Percentiles rank a stretch among this genome's conserved stretches.
Evolutionary conservation across 2,888 invertebrate species (phyloP).

Genomic region (Thalpophila matura): DNA sequence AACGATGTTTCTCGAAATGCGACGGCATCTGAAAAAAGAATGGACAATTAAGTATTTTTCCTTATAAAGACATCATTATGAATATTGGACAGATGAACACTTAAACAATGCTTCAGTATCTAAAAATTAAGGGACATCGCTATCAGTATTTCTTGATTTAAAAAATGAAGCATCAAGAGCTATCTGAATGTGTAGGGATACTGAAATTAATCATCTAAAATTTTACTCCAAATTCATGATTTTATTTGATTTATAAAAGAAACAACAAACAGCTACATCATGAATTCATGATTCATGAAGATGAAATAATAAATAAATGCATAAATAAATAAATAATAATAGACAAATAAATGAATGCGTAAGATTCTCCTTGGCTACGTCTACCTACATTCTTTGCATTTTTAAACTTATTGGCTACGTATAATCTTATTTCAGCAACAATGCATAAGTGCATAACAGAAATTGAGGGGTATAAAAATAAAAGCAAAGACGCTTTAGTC

Average conservation of each 20-base stretch:
- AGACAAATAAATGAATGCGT: no score
- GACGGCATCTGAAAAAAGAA: slow-evolving; percentile 74
- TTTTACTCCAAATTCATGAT: neutral
- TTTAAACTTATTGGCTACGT: neutral
- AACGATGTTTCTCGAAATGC: slow-evolving; percentile 67
- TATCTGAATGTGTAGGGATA: neutral
- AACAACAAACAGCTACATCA: no score
- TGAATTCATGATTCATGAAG: no score
- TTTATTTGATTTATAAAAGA: no score
- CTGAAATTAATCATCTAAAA: neutral
- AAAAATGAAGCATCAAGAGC: no score
- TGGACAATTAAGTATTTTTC: slow-evolving; percentile 47
- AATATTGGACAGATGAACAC: slow-evolving; percentile 16
- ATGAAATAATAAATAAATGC: no score
- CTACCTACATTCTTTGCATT: neutral
- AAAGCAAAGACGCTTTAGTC: no score
- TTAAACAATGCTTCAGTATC: neutral
- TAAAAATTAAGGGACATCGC: neutral
- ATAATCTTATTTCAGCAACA: neutral
- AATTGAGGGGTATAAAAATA: no score
- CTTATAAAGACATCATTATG: slow-evolving; percentile 40
- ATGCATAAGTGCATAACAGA: neutral
- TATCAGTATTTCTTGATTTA: neutral
- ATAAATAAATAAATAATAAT: no score
- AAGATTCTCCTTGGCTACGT: neutral